Base-by-base conservation (phyloP, 1,140 invertebrate species). In the Drosophila sp. region DNA sequence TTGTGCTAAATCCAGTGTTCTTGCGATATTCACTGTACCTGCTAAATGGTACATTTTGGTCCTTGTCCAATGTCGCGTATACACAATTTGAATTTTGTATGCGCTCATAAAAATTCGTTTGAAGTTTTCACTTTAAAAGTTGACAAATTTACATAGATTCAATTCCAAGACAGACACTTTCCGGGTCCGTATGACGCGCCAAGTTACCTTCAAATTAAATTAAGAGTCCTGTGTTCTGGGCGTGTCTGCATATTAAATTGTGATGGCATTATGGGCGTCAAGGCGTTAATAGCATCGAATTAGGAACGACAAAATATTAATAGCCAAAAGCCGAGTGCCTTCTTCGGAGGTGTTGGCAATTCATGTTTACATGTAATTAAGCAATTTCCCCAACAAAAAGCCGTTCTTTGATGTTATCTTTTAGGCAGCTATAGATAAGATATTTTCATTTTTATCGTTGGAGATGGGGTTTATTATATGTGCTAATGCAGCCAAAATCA, bases 341-440 rank as follows among this genome's bases (percentile, higher is more conserved):
- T 46, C 25, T 1, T 6, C 21, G 50, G 58, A 87, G 83, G 83
- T 83, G 83, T 89, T 83, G 82, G 69, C 80, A 87, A 87, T 89
- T 87, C 83, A 87, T 87, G 76, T 87, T 87, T 87, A 89, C 83
- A 87, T 89, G 76, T 89, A 89, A 87, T 87, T 87, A 83, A 83
- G 70, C 83, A 87, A 89, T 83, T 87, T 89, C 71, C 51, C 62
- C 76, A 46, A 69, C 66, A 50, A 59, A 56, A 43, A 48, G 21
- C 36, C 59, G n/a, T 38, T 16, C 79, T 87, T 89, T 87, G 83
- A 87, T 74, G 83, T 89, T 62, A 41, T 43, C 9, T 48, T 27
- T 7, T 38, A 2, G 45, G 34, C 59, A 80, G 76, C 76, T 63
- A 53, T 81, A 81, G 72, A 77, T 81, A 81, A 71, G 43, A 80